Base-by-base conservation (phyloP, 2,888 invertebrate species). In the Cepaea hortensis region DNA sequence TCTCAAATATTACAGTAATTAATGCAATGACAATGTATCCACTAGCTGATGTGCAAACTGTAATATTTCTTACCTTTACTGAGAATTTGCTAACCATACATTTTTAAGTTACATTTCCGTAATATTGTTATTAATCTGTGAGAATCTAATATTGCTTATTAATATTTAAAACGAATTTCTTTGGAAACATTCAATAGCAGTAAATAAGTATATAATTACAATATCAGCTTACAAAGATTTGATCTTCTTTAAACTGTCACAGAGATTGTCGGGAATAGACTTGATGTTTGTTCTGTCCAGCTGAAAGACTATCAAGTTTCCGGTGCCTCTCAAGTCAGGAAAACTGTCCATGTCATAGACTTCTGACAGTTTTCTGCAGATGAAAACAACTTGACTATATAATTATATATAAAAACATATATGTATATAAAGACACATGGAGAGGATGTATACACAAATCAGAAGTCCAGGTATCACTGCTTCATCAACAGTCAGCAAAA, bases 251-350 rank as follows among this genome's bases (percentile, higher is more conserved):
- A 97, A 96, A 91, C 96, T 96, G 85, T 94, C 94, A 95, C 98
- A 98, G 81, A 98, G 95, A 90, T 96, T 96, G 35, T 95, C 91
- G 1, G 98, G 98, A 90, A 98, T 96, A 35, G 95, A 94, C 65
- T 95, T 94, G 84, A 98, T 96, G 85, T 96, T 96, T 46, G 97
- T 97, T 90, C 98, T 96, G 95, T 98, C 98, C 90, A 97, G 95
- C 90, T 97, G 96, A 91, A 98, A 95, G 90, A 97, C 96, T 94
- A 97, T 97, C 94, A 98, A 95, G 4, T 97, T 96, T 90, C 94
- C 93, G 55, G 97, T 97, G 80, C 97, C 98, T 93, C 97, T 97
- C 92, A 98, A 95, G 94, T 97, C 96, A n/a, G 98, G 98, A 95
- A 98, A 97, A 90, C 95, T 95, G 88, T 96, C 96, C 93, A 98